Base-by-base conservation (phyloP, 2,888 invertebrate species). In the Rhingia campestris region DNA sequence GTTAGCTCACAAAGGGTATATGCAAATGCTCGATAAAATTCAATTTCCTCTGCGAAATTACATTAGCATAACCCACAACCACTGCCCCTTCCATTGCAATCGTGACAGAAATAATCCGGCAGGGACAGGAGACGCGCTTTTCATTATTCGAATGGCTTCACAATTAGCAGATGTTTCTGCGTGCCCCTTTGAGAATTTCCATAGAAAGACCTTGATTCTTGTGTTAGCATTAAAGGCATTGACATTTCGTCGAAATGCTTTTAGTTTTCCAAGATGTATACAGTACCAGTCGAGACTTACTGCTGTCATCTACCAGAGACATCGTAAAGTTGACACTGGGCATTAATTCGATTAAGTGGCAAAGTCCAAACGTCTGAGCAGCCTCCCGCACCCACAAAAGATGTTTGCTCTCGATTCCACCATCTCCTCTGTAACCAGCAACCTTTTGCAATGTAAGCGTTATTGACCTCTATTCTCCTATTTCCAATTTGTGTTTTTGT, bases 11-110 rank as follows among this genome's bases (percentile, higher is more conserved):
- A 58, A 53, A 49, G 45, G 64, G 51, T 37, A 22, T 81, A 75
- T 75, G 75, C 54, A 75, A 81, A 75, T 81, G 64, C 41, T 10
- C 54, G 22, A 58, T 58, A 43, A 70, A 75, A 81, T 81, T 70
- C 70, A 81, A 75, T 81, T 81, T 75, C 63, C 75, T 41, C 51
- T 4, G 49, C 32, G 51, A 75, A 81, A 81, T 70, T 75, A 75
- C 63, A 81, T 81, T 81, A 81, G 63, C 75, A 81, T 81, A 64
- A 39, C 37, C 64, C 58, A 64, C 12, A 10, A 45, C 12, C 32
- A 47, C 59, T 64, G 39, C 14, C 12, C 35, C 6, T 10, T 33
- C 37, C 30, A 4, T 0, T 47, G 6, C 37, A 56, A 22, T 41
- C 41, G 56, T 49, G 69, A 49, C 53, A 30, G 51, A 73, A 47